phyloP scores from a whole-genome alignment of 2,888 invertebrate species.

The Axea sp. region DNA sequence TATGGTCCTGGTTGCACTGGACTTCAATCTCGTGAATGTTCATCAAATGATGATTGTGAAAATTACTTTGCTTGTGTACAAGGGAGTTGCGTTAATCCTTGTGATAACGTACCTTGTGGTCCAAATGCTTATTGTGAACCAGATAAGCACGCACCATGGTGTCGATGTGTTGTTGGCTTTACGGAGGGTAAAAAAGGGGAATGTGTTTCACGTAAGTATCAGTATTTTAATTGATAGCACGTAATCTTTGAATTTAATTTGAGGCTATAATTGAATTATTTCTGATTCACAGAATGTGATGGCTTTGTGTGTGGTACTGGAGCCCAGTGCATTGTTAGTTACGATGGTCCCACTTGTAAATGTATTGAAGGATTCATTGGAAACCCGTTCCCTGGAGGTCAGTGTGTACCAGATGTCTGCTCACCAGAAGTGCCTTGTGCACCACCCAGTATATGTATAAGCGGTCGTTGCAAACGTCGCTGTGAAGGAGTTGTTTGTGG shows the following conservation, averaged over 20 bases:
- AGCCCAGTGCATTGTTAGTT: constrained; percentile 91
- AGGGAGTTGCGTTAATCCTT: constrained; percentile 90
- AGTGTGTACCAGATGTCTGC: constrained; percentile 90
- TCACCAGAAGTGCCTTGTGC: constrained; percentile 88
- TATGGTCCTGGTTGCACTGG: constrained; percentile 88
- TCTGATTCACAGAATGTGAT: constrained; percentile 84
- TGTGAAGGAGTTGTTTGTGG: constrained; percentile 94
- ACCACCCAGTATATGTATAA: constrained; percentile 89
- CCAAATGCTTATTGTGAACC: constrained; percentile 92
- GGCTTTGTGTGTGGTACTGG: constrained; percentile 89
- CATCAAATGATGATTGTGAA: constrained; percentile 88
- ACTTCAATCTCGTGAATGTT: constrained; percentile 84
- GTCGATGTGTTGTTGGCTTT: constrained; percentile 91
- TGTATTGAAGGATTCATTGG: constrained; percentile 92
- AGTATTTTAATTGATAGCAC: neutral
- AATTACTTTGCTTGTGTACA: constrained; percentile 89
- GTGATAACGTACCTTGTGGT: constrained; percentile 88
- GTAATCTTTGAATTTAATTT: neutral
- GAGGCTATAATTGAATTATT: too few relatives aligned
- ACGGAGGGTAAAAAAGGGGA: constrained; percentile 89
- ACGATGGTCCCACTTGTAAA: constrained; percentile 91
- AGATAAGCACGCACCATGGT: constrained; percentile 93
- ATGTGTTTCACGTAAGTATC: constrained; percentile 88
- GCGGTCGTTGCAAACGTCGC: constrained; percentile 92
- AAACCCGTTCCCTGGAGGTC: constrained; percentile 95